Conservation (phyloP, 2,113 vertebrate species). For the Oncorhynchus mykiss region DNA sequence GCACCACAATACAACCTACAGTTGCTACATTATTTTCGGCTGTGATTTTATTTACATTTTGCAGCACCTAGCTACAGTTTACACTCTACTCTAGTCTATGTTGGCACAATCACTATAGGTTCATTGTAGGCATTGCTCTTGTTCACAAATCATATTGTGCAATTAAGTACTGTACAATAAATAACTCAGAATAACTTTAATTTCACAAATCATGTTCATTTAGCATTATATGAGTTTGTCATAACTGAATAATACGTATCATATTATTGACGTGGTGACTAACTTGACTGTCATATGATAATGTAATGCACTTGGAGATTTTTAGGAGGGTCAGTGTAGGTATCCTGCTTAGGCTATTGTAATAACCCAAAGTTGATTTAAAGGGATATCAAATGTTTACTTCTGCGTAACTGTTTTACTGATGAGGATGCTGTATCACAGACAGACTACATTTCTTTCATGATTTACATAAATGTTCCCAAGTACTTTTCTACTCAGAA, state of each 20-base stretch:
- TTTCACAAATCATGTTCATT: neutral
- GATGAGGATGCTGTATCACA: neutral
- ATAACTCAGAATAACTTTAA: neutral
- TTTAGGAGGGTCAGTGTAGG: neutral
- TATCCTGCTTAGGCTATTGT: neutral
- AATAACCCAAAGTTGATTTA: too few species aligned
- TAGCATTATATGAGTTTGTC: neutral
- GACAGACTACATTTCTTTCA: neutral
- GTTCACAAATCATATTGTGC: neutral
- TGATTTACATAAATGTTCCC: neutral
- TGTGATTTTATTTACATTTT: neutral
- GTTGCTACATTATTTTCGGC: neutral
- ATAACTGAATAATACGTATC: neutral
- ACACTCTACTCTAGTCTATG: neutral
- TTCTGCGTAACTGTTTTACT: neutral
- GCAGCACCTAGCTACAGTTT: neutral
- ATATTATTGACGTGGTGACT: neutral
- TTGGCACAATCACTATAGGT: neutral
- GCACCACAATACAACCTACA: neutral
- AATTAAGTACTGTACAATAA: neutral
- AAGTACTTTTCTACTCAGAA: neutral
- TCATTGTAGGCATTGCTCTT: neutral
- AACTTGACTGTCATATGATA: neutral
- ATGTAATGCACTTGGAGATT: neutral
- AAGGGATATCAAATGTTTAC: neutral